A percentile compares a stretch with the other conserved stretches of the same genome.
Evolutionary conservation across 1,140 invertebrate species (phyloP).

Genomic region (Drosophila equinoxialis): DNA sequence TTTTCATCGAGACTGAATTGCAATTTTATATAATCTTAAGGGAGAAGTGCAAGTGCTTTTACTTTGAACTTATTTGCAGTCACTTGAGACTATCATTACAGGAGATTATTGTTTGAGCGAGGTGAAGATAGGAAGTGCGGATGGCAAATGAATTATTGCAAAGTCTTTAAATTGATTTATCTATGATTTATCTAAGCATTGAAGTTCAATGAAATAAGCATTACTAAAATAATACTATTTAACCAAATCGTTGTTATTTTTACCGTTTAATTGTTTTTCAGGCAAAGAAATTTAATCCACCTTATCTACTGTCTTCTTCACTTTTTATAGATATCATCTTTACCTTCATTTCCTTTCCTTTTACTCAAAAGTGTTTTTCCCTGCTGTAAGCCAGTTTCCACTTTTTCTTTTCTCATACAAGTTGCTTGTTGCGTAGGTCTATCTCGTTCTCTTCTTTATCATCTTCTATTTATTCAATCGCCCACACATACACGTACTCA

Average conservation of each 20-base stretch:
- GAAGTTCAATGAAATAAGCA: too few relatives aligned
- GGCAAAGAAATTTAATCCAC: too few relatives aligned
- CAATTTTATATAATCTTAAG: slow-evolving; percentile 46
- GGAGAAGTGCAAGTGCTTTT: slow-evolving; percentile 18
- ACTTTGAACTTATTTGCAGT: slow-evolving; percentile 30
- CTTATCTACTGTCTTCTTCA: too few relatives aligned
- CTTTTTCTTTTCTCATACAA: neutral
- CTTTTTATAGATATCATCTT: neutral
- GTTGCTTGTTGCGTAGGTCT: neutral
- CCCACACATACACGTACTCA: slow-evolving; percentile 24
- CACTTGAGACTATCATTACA: slow-evolving; percentile 46
- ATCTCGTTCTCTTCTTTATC: slow-evolving; percentile 28
- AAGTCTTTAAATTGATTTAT: neutral
- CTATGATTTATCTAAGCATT: too few relatives aligned
- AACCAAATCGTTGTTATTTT: too few relatives aligned
- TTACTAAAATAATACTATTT: too few relatives aligned
- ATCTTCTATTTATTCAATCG: slow-evolving; percentile 32
- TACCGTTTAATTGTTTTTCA: too few relatives aligned
- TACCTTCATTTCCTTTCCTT: neutral
- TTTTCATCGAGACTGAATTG: slow-evolving; percentile 34
- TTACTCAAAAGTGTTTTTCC: neutral
- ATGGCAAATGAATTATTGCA: neutral
- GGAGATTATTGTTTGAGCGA: neutral
- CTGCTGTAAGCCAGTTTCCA: neutral
- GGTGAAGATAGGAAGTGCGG: neutral